A percentile compares a stretch with the other conserved stretches of the same genome.
Conservation (phyloP, 2,888 invertebrate species). For the Melinaea menophilus region DNA sequence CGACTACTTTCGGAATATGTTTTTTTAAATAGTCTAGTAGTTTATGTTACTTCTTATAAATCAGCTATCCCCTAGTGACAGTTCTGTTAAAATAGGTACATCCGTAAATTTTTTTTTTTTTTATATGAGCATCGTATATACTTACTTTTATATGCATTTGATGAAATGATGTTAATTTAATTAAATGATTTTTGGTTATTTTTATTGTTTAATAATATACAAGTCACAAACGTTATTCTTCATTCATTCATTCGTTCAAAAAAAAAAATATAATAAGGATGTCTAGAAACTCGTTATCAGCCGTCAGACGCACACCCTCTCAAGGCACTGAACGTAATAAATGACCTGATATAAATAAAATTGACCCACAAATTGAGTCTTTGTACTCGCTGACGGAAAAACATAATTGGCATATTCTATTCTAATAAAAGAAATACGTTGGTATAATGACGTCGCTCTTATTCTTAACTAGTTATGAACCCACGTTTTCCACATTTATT, state of each 20-base stretch:
- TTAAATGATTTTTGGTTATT: too few relatives aligned
- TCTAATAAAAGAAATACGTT: neutral
- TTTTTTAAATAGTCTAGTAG: too few relatives aligned
- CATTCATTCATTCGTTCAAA: neutral
- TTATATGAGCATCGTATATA: too few relatives aligned
- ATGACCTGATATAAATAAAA: conserved; percentile 27
- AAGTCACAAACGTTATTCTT: too few relatives aligned
- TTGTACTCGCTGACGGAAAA: conserved; percentile 19
- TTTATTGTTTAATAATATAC: too few relatives aligned
- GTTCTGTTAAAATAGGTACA: too few relatives aligned
- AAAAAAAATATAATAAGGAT: conserved; percentile 6
- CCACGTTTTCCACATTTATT: neutral
- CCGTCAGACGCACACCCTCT: conserved; percentile 22
- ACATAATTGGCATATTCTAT: conserved; percentile 16
- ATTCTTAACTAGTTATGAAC: neutral
- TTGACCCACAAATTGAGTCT: conserved; percentile 24
- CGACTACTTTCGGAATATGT: too few relatives aligned
- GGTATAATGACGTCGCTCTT: neutral
- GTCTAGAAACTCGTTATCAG: conserved; percentile 36
- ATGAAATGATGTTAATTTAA: too few relatives aligned
- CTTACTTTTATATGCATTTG: too few relatives aligned
- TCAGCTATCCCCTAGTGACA: too few relatives aligned
- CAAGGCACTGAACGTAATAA: conserved; percentile 4
- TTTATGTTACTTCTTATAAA: too few relatives aligned
- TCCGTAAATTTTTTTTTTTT: too few relatives aligned